Percentiles rank a stretch among this genome's conserved stretches.
Conservation (phyloP, 1,140 invertebrate species). For the Pectinophora gossypiella region DNA sequence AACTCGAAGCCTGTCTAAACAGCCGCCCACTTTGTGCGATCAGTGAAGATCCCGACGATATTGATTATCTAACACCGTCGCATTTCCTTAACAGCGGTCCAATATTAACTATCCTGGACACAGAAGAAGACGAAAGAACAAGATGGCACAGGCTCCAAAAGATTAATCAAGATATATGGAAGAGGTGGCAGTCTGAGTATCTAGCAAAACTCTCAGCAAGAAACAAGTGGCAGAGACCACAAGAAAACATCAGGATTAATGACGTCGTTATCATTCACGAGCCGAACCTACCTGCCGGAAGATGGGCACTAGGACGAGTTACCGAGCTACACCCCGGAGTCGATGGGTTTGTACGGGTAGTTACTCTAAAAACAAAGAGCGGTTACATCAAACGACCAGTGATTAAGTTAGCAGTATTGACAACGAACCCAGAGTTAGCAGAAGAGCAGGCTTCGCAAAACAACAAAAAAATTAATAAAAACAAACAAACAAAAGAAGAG, state of each 20-base stretch:
- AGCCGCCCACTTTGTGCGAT: not conserved
- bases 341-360: conserved; percentile 40
- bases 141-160: conserved; percentile 13
- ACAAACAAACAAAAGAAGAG: too few relatives aligned
- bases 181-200: conserved; percentile 32
- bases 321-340: conserved; percentile 29
- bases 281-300: conserved; percentile 29
- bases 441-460: too few relatives aligned
- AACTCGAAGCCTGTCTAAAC: not conserved
- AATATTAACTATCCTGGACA: conserved; percentile 5
- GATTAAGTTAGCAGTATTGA: conserved; percentile 3
- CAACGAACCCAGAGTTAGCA: not conserved
- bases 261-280: conserved; percentile 37
- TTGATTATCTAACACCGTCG: conserved; percentile 7
- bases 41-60: conserved; percentile 13
- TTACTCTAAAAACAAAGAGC: conserved; percentile 27
- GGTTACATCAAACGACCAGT: conserved; percentile 11
- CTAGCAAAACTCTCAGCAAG: conserved; percentile 20
- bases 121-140: not conserved
- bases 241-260: conserved; percentile 6
- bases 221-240: conserved; percentile 22
- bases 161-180: conserved; percentile 31
- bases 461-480: too few relatives aligned
- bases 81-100: conserved; percentile 11
- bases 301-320: conserved; percentile 43